These are phyloP conservation scores for Echiichthys vipera DNA, from an alignment of 2,797 vertebrate genomes.

Conservation along the genomic window DNA sequence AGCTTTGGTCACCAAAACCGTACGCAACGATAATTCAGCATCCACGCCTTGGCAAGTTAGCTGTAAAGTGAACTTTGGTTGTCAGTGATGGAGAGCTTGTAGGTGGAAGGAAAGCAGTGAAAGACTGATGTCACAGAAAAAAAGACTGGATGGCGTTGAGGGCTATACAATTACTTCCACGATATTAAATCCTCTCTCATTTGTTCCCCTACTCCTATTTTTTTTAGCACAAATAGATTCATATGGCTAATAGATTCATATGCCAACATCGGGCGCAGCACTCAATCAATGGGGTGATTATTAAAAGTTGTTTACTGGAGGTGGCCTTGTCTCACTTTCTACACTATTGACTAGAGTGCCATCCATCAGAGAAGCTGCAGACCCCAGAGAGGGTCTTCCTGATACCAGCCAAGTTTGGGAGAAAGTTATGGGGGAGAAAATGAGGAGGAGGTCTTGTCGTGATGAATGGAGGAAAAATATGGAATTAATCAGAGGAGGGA, in stretches of 20 bases:
- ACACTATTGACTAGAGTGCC: slow-evolving; percentile 46
- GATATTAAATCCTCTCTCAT: slow-evolving; percentile 56
- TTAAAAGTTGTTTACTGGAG: slow-evolving; percentile 79
- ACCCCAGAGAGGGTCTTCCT: slow-evolving; percentile 32
- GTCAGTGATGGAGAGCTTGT: slow-evolving; percentile 57
- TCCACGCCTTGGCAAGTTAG: slow-evolving; percentile 12
- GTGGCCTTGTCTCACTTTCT: slow-evolving; percentile 73
- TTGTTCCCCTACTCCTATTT: slow-evolving; percentile 38
- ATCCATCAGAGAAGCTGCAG: slow-evolving; percentile 65
- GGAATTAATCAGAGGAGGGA: slow-evolving; percentile 56
- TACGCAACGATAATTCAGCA: slow-evolving; percentile 37
- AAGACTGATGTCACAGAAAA: slow-evolving; percentile 41
- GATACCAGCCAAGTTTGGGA: slow-evolving; percentile 47
- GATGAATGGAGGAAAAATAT: slow-evolving; percentile 59
- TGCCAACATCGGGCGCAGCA: slow-evolving; percentile 56
- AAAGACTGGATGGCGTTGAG: slow-evolving; percentile 22
- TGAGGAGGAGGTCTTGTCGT: slow-evolving; percentile 48
- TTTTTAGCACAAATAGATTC: slow-evolving; percentile 68
- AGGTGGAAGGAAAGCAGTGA: slow-evolving; percentile 38
- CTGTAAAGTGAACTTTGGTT: slow-evolving; percentile 44
- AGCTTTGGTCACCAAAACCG: slow-evolving; percentile 73
- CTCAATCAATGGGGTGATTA: slow-evolving; percentile 76
- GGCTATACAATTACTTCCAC: slow-evolving; percentile 72
- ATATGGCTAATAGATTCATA: slow-evolving; percentile 64
- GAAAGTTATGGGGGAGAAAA: slow-evolving; percentile 56